Percentiles rank a stretch among this genome's conserved stretches.
phyloP scores from a whole-genome alignment of 2,888 invertebrate genomes.

The Drepanosiphum platanoidis region DNA sequence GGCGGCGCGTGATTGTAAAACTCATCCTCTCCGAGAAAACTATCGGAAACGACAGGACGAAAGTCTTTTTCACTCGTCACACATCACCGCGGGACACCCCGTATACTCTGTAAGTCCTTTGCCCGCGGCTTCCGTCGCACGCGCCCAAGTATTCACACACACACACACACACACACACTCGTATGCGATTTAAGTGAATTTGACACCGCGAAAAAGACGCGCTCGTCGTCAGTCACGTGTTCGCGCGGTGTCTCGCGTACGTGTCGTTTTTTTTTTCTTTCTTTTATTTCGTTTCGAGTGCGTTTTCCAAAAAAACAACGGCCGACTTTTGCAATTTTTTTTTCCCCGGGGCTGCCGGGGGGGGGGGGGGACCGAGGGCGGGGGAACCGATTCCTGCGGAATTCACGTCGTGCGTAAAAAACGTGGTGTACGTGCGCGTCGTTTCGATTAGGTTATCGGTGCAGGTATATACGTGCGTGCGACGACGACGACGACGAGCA shows the following conservation, averaged over 20 bases:
- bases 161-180: not conserved
- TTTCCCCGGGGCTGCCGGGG: no score
- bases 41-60: no score
- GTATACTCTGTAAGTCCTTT: no score
- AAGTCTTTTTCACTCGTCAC: no score
- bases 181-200: not conserved
- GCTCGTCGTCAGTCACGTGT: not conserved
- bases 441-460: not conserved
- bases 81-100: no score
- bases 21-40: no score
- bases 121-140: not conserved
- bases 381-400: no score
- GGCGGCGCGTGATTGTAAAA: no score
- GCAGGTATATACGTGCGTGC: not conserved
- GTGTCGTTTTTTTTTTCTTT: not conserved
- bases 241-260: not conserved
- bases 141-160: not conserved
- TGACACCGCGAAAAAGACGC: not conserved
- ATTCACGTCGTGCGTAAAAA: not conserved
- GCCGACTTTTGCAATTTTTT: not conserved
- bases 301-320: not conserved
- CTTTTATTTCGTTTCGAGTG: not conserved
- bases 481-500: no score
- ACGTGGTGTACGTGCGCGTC: not conserved
- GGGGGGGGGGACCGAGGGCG: no score